phyloP scores from a whole-genome alignment of 2,113 vertebrate genomes.

The Pontoporia blainvillei region DNA sequence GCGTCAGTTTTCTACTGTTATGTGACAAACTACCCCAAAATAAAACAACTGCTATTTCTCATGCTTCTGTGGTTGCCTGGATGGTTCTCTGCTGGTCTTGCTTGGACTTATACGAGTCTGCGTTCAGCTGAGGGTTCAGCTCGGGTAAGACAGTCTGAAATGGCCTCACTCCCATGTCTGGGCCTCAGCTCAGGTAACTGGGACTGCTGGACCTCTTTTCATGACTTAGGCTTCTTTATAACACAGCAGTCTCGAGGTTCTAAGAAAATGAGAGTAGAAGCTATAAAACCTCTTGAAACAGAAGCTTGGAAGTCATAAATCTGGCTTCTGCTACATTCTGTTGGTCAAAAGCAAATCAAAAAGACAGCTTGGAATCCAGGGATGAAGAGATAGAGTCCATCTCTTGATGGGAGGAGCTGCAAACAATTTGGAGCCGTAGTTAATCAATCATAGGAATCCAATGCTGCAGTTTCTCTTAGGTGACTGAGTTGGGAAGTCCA shows the following conservation, averaged over 20 bases:
- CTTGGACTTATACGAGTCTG: background rate
- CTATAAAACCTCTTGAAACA: background rate
- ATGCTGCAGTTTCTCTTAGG: background rate
- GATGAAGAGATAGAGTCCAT: background rate
- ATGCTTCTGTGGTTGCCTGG: background rate
- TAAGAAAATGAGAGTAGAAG: background rate
- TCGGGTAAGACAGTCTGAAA: background rate
- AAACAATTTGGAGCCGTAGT: background rate
- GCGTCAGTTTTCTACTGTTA: background rate
- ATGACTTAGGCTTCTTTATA: background rate
- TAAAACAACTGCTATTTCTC: background rate
- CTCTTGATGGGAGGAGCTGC: background rate
- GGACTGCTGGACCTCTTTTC: background rate
- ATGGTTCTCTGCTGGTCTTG: background rate
- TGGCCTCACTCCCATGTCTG: background rate
- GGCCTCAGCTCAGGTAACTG: background rate
- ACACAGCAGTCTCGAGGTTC: background rate
- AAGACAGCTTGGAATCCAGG: background rate
- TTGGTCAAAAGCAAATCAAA: conserved; percentile 12
- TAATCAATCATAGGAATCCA: background rate
- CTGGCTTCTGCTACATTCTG: background rate
- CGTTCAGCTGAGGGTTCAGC: background rate
- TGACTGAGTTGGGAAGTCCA: background rate
- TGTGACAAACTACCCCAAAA: background rate
- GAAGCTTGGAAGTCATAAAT: background rate